Percentiles rank a stretch among this genome's conserved stretches.
Conservation (phyloP, 2,797 vertebrate genomes). For the Melanotaenia boesemani region DNA sequence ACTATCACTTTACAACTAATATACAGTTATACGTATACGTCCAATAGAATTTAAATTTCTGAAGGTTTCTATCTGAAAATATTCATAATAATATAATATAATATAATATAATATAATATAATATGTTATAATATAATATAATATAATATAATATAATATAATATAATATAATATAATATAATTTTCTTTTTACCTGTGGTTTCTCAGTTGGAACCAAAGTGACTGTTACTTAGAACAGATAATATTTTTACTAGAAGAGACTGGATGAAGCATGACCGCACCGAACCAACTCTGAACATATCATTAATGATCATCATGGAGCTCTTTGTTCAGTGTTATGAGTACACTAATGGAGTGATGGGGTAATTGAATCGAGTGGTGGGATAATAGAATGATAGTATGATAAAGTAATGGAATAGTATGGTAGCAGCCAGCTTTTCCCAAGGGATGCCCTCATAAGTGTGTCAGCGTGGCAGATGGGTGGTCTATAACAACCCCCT, state of each 20-base stretch:
- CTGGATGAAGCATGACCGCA: constrained; percentile 56
- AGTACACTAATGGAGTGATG: constrained; percentile 78
- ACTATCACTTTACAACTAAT: background rate
- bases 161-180: constrained; percentile 15
- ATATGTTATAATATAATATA: constrained; percentile 23
- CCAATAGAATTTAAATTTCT: too few relatives aligned
- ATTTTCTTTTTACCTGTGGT: constrained; percentile 27
- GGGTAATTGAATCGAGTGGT: constrained; percentile 80
- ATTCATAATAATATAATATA: constrained; percentile 19
- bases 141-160: constrained; percentile 23
- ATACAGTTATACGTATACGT: background rate
- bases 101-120: too few relatives aligned
- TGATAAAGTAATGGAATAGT: constrained; percentile 80
- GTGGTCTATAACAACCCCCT: constrained; percentile 66
- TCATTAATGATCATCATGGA: constrained; percentile 77
- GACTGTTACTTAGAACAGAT: constrained; percentile 22
- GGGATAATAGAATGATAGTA: constrained; percentile 80
- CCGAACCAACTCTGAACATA: constrained; percentile 55
- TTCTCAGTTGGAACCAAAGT: constrained; percentile 19
- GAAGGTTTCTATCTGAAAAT: background rate
- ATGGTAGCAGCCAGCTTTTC: constrained; percentile 61
- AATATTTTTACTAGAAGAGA: constrained; percentile 35
- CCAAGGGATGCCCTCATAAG: constrained; percentile 77
- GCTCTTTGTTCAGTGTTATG: constrained; percentile 79
- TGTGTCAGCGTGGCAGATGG: constrained; percentile 85